Evolutionary conservation across 2,113 vertebrate species (phyloP), one percentile per base, ranked within the genome.

Genomic region (Tringa solitaria): DNA sequence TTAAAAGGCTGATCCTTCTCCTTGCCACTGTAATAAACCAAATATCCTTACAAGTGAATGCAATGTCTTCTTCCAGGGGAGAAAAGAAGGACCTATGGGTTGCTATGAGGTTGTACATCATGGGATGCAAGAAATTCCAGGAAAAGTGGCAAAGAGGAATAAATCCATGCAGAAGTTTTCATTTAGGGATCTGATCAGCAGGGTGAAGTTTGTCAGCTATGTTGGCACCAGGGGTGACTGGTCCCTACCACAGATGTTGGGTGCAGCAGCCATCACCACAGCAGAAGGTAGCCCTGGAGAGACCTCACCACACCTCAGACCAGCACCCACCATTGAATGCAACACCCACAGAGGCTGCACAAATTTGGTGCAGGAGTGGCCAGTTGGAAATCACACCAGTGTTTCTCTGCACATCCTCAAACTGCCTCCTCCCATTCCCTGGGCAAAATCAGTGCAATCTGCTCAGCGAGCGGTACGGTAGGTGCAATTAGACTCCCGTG

Each of bases 401-500:
- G 68, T 85, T 54, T 37, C 43, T 77, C 61, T 76, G 20, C n/a
- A 27, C 43, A 11, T 12, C 24, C 33, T 28, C 11, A 14, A 2
- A 24, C 27, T 22, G 14, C 21, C 37, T 59, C 16, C 37, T 91
- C 19, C 46, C 39, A 9, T 46, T 60, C 35, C 45, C 10, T 0
- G 0, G 56, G 41, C 8, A 32, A 28, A 41, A 69, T 5, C 32
- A 11, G n/a, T 6, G 6, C 59, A 11, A 30, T 35, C 4, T 1
- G 6, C 72, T 48, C 1, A 1, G 48, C 0, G 7, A 7, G 16
- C 1, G 0, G 35, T 13, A 5, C 0, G 0, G 64, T 14, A 63
- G 59, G 60, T 68, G 64, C 79, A 78, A 12, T 90, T 75, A 90
- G 27, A 7, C 19, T 74, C 30, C 27, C 0, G 0, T 33, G 56